Base-by-base conservation (phyloP, 2,888 invertebrate species). In the Alloplasta piceator region DNA sequence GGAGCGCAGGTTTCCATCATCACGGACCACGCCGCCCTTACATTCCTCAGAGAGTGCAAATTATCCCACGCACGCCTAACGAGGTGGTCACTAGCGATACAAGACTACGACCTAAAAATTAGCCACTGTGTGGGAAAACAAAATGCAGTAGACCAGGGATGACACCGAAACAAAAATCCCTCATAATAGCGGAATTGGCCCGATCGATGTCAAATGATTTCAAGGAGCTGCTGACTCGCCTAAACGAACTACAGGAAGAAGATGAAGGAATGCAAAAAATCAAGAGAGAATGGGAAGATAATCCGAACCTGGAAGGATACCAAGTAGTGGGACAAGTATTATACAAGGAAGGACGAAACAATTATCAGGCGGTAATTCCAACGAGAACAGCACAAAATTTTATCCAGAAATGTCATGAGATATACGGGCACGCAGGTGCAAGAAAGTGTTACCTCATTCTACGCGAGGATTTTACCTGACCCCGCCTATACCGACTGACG, bases 11-110 rank as follows among this genome's bases (percentile, higher is more conserved):
- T 88, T 0, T 75, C 81, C 0, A 81, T 89, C 1, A 64, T 81
- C 12, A 88, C 87, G 0, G 89, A 90, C 52, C 88, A 89, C 64
- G 85, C 85, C 41, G 82, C 86, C 0, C 60, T 90, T 0, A 84
- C 82, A 0, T 90, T 89, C 70, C 38, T 90, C 7, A 73, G 78
- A 48, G 80, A 71, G 0, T 89, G 89, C 67, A 82, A 84, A 50
- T 60, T 90, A 5, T 61, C 85, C 4, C 84, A 78, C 46, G 76
- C 83, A 4, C 71, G 89, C 9, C 39, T 90, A 0, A 85, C 84
- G 1, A 52, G 90, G 6, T 90, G 88, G 87, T 79, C 84, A 5
- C 36, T 86, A 0, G 84, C 77, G 6, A 78, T 89, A 1, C 86
- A 88, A 61, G 86, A 87, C 55, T 89, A 86, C 64, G 74, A 86